Conservation (phyloP, 2,888 invertebrate species). For the Notodonta dromedarius region DNA sequence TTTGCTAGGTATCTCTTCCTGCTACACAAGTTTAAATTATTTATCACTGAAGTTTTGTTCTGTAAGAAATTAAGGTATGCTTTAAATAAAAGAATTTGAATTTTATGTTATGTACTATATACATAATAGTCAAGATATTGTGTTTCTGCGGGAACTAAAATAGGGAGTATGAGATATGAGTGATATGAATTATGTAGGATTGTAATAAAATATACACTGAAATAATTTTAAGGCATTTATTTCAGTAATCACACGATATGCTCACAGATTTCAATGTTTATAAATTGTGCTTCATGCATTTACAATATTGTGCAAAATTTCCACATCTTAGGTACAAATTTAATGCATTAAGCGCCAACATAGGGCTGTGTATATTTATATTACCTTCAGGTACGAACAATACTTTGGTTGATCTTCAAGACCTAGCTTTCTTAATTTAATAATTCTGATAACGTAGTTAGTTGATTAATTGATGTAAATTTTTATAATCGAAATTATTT, state of each 20-base stretch:
- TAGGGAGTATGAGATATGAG: neutral
- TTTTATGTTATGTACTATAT: no score
- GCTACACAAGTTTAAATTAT: neutral
- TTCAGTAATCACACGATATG: constrained; percentile 43
- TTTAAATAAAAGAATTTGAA: no score
- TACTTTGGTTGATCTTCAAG: constrained; percentile 55
- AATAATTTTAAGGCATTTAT: constrained; percentile 36
- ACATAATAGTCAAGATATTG: no score
- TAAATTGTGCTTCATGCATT: constrained; percentile 38
- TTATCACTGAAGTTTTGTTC: no score
- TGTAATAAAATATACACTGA: neutral
- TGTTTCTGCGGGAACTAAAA: no score
- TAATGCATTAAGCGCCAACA: constrained; percentile 32
- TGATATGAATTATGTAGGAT: neutral
- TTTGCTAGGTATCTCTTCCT: neutral
- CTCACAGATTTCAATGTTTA: constrained; percentile 33
- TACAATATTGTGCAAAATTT: constrained; percentile 36
- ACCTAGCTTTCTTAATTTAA: constrained; percentile 27
- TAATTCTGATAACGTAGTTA: constrained; percentile 10
- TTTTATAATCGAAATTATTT: neutral
- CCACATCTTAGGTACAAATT: constrained; percentile 17
- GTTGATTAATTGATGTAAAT: neutral
- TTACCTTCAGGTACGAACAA: constrained; percentile 59
- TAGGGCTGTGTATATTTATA: constrained; percentile 25
- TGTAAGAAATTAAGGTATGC: no score